Evolutionary conservation across 1,140 invertebrate species (phyloP).

Genomic region (Streblospio benedicti): DNA sequence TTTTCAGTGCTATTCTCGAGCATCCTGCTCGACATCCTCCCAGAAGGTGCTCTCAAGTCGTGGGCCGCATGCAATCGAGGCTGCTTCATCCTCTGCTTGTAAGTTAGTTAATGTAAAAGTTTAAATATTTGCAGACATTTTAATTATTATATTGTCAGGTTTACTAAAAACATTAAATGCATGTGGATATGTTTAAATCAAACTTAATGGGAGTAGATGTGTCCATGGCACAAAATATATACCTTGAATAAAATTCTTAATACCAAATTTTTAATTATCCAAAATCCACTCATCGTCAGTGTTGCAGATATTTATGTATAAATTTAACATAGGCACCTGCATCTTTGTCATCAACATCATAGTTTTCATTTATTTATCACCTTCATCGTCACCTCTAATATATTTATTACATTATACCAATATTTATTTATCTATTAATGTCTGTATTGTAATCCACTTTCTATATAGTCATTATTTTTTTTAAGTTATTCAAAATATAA

Average conservation of each 20-base stretch:
- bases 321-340: background rate
- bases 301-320: background rate
- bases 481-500: too few species aligned
- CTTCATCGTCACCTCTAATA: too few species aligned
- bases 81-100: conserved; percentile 44
- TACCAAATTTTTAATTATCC: background rate
- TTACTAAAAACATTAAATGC: background rate
- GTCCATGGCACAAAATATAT: background rate
- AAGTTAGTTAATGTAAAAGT: background rate
- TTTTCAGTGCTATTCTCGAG: conserved; percentile 40
- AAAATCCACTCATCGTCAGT: background rate
- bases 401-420: background rate
- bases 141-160: background rate
- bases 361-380: too few species aligned
- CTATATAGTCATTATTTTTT: background rate
- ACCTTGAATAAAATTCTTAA: background rate
- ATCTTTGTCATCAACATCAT: background rate
- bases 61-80: conserved; percentile 46
- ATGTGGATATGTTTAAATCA: background rate
- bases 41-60: conserved; percentile 34
- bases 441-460: background rate
- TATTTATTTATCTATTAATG: background rate
- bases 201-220: background rate
- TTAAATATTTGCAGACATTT: background rate
- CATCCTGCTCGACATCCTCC: conserved; percentile 32